Evolutionary conservation across 2,888 invertebrate species (phyloP).

Genomic region (Therioaphis trifolii): DNA sequence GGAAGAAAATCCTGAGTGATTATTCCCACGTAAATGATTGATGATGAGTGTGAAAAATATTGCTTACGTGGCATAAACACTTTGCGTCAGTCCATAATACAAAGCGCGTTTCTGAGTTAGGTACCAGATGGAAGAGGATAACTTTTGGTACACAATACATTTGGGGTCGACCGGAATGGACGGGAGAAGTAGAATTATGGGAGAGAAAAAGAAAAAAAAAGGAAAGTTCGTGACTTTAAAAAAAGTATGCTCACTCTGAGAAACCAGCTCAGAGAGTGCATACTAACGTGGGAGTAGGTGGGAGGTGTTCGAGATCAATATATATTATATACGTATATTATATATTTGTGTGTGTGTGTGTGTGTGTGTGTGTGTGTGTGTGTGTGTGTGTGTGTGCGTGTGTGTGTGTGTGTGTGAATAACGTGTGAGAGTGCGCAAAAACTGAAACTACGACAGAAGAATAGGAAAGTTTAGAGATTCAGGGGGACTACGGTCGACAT

Average conservation of each 20-base stretch:
- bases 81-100: background rate
- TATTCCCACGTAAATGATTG: too few species aligned
- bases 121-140: background rate
- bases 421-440: background rate
- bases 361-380: too few species aligned
- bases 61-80: background rate
- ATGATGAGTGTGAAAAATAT: background rate
- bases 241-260: too few species aligned
- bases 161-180: background rate
- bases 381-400: too few species aligned
- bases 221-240: slow-evolving; percentile 6
- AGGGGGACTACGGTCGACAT: too few species aligned
- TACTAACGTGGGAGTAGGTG: too few species aligned
- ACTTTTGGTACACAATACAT: background rate
- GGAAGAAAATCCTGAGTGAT: too few species aligned
- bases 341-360: too few species aligned
- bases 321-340: too few species aligned
- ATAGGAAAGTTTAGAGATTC: background rate
- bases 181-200: background rate
- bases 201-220: background rate
- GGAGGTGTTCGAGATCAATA: too few species aligned
- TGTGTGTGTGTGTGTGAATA: too few species aligned
- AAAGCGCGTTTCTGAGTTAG: background rate
- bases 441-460: background rate
- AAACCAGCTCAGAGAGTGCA: too few species aligned